These are phyloP conservation scores for Eueremaeus valkanovi DNA, from an alignment of 2,888 invertebrate species.

Conservation along the genomic window DNA sequence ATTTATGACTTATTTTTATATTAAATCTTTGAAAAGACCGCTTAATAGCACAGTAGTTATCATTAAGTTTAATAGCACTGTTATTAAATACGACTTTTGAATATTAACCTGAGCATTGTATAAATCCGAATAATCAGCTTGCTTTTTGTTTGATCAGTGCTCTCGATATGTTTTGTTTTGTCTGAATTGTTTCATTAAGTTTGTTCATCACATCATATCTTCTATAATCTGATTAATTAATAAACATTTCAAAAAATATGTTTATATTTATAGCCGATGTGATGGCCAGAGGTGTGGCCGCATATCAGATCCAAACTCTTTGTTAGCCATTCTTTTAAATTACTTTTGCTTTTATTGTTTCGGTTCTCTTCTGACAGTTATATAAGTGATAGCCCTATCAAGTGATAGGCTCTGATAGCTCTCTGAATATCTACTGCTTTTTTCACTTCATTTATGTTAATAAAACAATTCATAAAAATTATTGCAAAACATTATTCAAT, in stretches of 20 bases:
- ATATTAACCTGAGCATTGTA: no score
- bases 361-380: background rate
- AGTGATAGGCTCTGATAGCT: background rate
- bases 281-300: slow-evolving; percentile 1
- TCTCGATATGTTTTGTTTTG: no score
- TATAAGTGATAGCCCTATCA: background rate
- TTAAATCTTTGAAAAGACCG: no score
- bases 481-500: background rate
- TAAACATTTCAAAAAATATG: no score
- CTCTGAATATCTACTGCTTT: background rate
- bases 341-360: background rate
- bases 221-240: background rate
- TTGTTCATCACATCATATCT: no score
- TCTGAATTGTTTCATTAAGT: no score
- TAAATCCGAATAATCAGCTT: no score
- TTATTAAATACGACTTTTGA: no score
- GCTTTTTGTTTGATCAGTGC: no score
- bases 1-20: no score
- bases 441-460: background rate
- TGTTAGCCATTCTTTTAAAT: background rate
- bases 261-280: background rate
- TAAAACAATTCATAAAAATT: background rate
- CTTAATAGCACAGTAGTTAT: no score
- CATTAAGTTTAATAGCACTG: no score
- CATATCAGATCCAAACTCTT: background rate